Evolutionary conservation across 2,113 vertebrate species (phyloP).

Genomic region (Tachycineta bicolor): DNA sequence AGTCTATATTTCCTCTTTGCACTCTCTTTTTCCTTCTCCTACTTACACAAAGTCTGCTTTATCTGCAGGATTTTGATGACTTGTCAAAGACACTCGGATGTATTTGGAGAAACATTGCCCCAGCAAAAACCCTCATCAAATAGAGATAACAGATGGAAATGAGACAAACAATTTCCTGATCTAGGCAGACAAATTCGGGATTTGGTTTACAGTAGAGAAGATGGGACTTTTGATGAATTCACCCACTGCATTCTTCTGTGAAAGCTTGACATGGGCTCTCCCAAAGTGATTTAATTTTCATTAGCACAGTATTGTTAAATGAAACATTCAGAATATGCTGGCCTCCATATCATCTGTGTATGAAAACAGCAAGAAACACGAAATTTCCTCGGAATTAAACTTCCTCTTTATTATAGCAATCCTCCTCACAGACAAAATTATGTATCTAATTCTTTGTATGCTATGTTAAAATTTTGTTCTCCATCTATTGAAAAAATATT

Average conservation of each 20-base stretch:
- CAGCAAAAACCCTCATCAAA: conserved; percentile 19
- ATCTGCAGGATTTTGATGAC: conserved; percentile 8
- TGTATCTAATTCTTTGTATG: not conserved
- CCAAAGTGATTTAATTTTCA: conserved; percentile 2
- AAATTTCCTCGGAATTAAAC: not conserved
- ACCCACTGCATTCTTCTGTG: not conserved
- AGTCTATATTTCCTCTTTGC: not conserved
- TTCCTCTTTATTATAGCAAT: not conserved
- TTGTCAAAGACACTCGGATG: conserved; percentile 10
- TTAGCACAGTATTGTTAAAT: conserved; percentile 16
- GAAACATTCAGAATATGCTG: not conserved
- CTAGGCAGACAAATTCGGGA: conserved; percentile 16
- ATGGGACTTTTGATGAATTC: not conserved
- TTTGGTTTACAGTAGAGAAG: not conserved
- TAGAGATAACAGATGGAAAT: conserved; percentile 23
- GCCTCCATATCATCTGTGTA: not conserved
- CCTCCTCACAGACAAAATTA: not conserved
- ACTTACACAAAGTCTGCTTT: not conserved
- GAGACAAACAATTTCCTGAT: conserved; percentile 16
- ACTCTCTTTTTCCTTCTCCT: not conserved
- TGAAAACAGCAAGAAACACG: conserved; percentile 1
- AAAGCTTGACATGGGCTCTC: not conserved
- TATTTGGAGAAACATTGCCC: conserved; percentile 35
- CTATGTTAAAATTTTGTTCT: not conserved
- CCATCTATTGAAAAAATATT: not conserved